Base-by-base conservation (phyloP, 2,888 invertebrate genomes). In the Eustalomyia histrio region DNA sequence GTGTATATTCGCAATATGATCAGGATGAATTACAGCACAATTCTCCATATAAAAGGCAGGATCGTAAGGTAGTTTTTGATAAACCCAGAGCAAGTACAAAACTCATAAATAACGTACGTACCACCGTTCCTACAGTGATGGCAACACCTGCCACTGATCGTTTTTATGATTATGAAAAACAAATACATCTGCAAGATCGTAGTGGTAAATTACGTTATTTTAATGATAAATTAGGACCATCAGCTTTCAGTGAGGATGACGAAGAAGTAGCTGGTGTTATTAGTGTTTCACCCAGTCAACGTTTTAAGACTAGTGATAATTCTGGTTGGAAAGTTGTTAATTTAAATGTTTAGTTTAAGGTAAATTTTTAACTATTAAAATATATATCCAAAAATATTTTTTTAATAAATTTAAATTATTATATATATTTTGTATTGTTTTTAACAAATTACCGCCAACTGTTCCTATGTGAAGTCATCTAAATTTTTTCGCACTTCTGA, bases 161-260 rank as follows among this genome's bases (percentile, higher is more conserved):
- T 8, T 91, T 91, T 80, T 91, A 91, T 73, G 88, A 90, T 21
- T 91, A 85, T 78, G 90, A 91, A 10, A 87, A 87, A 17, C 86
- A 88, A 61, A 53, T 84, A 2, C 71, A 85, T 18, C 33, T 84
- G 53, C 85, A 86, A 21, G 87, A 87, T 35, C 82, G 85, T 1
- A 85, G 80, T 29, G 86, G 85, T 8, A 86, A 87, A n/a, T 65
- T 86, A 73, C 79, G 84, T 10, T 18, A 50, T 3, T 47, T 43
- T 14, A 76, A 17, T 52, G 73, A 80, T 0, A 83, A 83, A 63
- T 55, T 86, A 63, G 85, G 79, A 17, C 80, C 86, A 21, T 61
- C 76, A 24, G 80, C 80, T 10, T 81, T 83, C 61, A 72, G 63
- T 8, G 80, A 75, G 1, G 71, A 75, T 21, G 79, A 71, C n/a